phyloP scores from a whole-genome alignment of 2,888 invertebrate species.

The Sepioteuthis lessoniana region DNA sequence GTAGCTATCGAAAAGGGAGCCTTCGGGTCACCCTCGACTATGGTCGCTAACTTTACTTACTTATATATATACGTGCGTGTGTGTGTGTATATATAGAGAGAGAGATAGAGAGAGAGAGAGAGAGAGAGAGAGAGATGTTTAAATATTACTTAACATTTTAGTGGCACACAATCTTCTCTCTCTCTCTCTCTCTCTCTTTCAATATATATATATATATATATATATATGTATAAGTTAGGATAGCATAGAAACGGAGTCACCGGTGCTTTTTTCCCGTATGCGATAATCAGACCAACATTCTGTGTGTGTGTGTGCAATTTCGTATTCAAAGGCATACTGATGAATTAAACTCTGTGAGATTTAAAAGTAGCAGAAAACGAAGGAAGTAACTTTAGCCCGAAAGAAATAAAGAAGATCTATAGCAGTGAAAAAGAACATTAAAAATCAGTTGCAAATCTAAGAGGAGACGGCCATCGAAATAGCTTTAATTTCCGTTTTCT shows the following conservation, averaged over 20 bases:
- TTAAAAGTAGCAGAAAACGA: not conserved
- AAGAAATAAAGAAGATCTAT: not conserved
- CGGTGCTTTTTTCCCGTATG: no score
- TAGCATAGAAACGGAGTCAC: no score
- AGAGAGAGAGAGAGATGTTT: no score
- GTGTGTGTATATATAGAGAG: not conserved
- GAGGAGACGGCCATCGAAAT: not conserved
- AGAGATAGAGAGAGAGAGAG: no score
- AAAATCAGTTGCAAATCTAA: not conserved
- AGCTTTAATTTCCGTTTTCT: not conserved
- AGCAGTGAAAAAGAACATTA: not conserved
- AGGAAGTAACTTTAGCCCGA: not conserved
- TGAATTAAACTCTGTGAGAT: not conserved
- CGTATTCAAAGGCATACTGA: not conserved
- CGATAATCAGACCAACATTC: no score
- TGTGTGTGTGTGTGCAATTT: not conserved
- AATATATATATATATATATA: no score
- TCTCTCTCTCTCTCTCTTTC: no score
- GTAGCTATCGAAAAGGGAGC: no score
- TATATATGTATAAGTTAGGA: no score
- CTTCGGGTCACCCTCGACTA: no score
- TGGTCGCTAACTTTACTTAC: not conserved
- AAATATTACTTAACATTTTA: no score
- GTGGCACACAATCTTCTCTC: no score
- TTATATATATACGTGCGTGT: not conserved